Conservation (phyloP, 2,113 vertebrate species). For the Pholis gunnellus region DNA sequence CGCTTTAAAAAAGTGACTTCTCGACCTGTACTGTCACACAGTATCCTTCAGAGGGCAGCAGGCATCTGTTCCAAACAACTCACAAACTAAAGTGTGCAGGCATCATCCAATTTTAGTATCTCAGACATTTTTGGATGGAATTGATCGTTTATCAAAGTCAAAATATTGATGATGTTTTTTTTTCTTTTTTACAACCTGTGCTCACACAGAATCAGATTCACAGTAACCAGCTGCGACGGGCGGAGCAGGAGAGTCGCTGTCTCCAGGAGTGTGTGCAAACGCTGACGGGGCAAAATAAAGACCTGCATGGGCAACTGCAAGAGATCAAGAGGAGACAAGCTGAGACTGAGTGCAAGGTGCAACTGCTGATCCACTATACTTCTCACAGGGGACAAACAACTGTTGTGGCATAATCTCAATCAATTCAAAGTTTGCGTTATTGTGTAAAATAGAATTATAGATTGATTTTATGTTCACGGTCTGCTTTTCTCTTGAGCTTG, state of each 20-base stretch:
- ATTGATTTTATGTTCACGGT: background rate
- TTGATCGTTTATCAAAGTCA: background rate
- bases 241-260: constrained; percentile 88
- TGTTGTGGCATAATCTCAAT: constrained; percentile 2
- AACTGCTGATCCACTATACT: background rate
- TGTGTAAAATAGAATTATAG: background rate
- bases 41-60: constrained; percentile 70
- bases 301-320: constrained; percentile 87
- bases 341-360: constrained; percentile 97
- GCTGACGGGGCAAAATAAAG: constrained; percentile 92
- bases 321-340: constrained; percentile 94
- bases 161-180: background rate
- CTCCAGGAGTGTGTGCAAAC: constrained; percentile 88
- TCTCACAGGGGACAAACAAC: background rate
- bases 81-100: background rate
- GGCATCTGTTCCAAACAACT: constrained; percentile 1
- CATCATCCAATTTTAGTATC: background rate
- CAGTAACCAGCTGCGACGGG: constrained; percentile 92
- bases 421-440: background rate
- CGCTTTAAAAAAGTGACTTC: background rate
- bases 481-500: background rate
- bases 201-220: constrained; percentile 93
- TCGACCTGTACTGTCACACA: constrained; percentile 30
- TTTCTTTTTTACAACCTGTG: background rate
- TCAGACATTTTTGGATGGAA: background rate